Conservation (phyloP, 1,140 invertebrate genomes). For the Drosophila insularis region DNA sequence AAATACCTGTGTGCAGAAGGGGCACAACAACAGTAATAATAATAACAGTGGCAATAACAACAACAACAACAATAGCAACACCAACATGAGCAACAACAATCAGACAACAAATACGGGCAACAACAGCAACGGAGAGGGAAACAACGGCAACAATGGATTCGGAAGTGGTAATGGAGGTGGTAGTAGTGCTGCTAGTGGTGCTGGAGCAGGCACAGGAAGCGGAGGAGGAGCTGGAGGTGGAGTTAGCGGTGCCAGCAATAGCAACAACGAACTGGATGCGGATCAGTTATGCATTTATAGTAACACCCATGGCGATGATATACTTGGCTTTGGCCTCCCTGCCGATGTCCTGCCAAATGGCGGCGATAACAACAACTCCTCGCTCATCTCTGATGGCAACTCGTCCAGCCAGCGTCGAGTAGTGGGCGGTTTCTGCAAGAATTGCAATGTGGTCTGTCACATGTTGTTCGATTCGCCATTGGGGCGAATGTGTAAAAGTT, state of each 20-base stretch:
- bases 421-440: slow-evolving; percentile 76
- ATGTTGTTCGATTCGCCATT: slow-evolving; percentile 70
- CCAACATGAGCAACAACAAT: neutral
- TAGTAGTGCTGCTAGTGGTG: neutral
- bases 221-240: slow-evolving; percentile 8
- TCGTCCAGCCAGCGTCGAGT: slow-evolving; percentile 40
- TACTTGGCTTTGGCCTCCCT: slow-evolving; percentile 50
- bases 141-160: slow-evolving; percentile 5
- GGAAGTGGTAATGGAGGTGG: neutral
- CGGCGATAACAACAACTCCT: slow-evolving; percentile 13
- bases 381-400: slow-evolving; percentile 15
- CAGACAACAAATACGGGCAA: neutral
- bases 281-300: slow-evolving; percentile 50
- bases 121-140: slow-evolving; percentile 11
- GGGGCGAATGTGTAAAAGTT: slow-evolving; percentile 81
- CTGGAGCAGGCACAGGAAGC: neutral
- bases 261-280: slow-evolving; percentile 49
- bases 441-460: slow-evolving; percentile 79
- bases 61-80: neutral
- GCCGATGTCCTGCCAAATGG: slow-evolving; percentile 36
- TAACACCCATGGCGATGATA: slow-evolving; percentile 46
- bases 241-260: slow-evolving; percentile 24
- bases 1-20: slow-evolving; percentile 49
- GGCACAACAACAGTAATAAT: slow-evolving; percentile 38
- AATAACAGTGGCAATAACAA: slow-evolving; percentile 10